phyloP scores from a whole-genome alignment of 2,113 vertebrate genomes.

The Guaruba guarouba region DNA sequence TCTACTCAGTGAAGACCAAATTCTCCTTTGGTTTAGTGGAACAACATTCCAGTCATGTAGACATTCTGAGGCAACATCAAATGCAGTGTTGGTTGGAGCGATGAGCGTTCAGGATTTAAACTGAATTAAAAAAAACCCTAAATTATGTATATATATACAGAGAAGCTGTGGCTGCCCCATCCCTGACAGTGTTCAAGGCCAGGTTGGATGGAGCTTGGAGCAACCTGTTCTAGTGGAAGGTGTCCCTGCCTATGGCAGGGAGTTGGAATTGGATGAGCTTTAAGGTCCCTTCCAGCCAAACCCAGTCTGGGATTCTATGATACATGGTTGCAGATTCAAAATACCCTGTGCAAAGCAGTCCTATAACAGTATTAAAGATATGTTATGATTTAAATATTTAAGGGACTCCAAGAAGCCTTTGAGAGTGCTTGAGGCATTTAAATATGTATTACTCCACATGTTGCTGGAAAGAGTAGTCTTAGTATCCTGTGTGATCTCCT shows the following conservation, averaged over 20 bases:
- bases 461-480: neutral
- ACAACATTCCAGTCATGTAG: neutral
- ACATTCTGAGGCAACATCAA: neutral
- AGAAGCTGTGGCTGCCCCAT: neutral
- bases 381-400: neutral
- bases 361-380: neutral
- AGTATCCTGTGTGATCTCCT: neutral
- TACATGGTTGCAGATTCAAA: neutral
- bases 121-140: neutral
- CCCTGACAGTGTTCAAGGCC: neutral
- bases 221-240: neutral
- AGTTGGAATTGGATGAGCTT: neutral
- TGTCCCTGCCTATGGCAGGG: neutral
- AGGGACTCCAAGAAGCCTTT: neutral
- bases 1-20: neutral
- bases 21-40: neutral
- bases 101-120: neutral
- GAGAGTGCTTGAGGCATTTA: neutral
- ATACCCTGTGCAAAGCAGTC: neutral
- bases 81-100: neutral
- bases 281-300: neutral
- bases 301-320: neutral
- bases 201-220: neutral
- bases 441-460: neutral
- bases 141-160: neutral